Base-by-base conservation (phyloP, 2,113 vertebrate species). In the Tonatia bakeri region DNA sequence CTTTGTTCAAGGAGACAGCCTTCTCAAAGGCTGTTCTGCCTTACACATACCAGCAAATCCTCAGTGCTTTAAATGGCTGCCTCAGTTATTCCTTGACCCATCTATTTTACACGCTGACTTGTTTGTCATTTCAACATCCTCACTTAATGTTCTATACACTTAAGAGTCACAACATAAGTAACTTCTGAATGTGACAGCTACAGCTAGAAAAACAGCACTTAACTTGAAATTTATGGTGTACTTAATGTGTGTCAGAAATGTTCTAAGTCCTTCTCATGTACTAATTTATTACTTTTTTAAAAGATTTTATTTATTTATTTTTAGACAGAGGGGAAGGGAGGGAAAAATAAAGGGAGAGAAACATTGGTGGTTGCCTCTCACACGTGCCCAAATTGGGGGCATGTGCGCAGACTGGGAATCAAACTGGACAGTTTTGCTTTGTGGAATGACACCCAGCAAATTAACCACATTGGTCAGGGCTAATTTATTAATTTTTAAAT, bases 111-210 rank as follows among this genome's bases (percentile, higher is more conserved):
- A 72, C 10, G 45, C 26, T 36, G 22, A 31, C 0, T 1, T 90
- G n/a, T 72, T 82, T 87, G 80, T 90, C 47, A 54, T 90, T 93
- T 90, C 31, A 90, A 77, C n/a, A n/a, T 82, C 73, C 72, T 84
- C 77, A 54, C 54, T 70, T 64, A 33, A 33, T 93, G 87, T 83
- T 73, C 54, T 83, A 7, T 50, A 72, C 26, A 76, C 13, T 79
- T 33, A 82, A 82, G n/a, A 31, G 69, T 65, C 54, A 70, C 33
- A 64, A 52, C 33, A 5, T 64, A 84, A 91, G 43, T 40, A 72
- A 91, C 22, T 88, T 87, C 38, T 59, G 47, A 45, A 83, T n/a
- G 40, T 83, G 10, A 77, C 22, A 88, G 31, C 31, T 79, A 72
- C 13, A 85, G 38, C 65, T 61, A 2, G 11, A 36, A 83, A 61